These are phyloP conservation scores for Isurus oxyrinchus DNA, from an alignment of 2,113 vertebrate species.

Conservation along the genomic window DNA sequence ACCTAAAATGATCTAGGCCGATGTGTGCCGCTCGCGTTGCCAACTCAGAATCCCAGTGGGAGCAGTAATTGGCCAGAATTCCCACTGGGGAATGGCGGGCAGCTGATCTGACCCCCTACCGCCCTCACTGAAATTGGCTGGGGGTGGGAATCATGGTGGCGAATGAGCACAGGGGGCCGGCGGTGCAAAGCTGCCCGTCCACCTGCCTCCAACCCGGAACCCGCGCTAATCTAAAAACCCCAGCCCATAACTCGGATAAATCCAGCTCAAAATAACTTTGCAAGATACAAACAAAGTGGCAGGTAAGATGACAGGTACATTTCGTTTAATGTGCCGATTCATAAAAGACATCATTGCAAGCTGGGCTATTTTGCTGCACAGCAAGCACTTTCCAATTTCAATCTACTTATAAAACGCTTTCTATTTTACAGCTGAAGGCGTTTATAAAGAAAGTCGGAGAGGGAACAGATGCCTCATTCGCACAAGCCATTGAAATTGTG, in stretches of 20 bases:
- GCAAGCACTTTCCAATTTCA: conserved; percentile 1
- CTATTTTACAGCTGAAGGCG: conserved; percentile 74
- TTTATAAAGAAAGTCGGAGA: conserved; percentile 78
- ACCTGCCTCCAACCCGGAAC: background rate
- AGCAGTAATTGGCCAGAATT: background rate
- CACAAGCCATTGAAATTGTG: conserved; percentile 84
- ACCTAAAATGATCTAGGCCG: background rate
- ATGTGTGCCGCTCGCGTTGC: background rate
- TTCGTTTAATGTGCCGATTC: background rate
- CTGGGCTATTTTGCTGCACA: too few species aligned
- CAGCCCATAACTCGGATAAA: background rate
- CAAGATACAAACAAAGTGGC: background rate
- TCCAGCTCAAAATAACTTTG: background rate
- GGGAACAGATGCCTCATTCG: conserved; percentile 68
- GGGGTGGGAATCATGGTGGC: too few species aligned
- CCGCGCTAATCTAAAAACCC: background rate
- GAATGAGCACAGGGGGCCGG: too few species aligned
- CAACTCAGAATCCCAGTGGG: background rate
- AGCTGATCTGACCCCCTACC: background rate
- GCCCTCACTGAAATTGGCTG: background rate
- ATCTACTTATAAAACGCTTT: background rate
- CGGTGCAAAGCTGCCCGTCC: background rate
- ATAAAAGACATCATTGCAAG: background rate
- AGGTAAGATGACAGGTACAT: background rate
- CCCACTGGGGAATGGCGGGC: too few species aligned